Evolutionary conservation across 2,888 invertebrate species (phyloP).

Genomic region (Cartodere bifasciata): DNA sequence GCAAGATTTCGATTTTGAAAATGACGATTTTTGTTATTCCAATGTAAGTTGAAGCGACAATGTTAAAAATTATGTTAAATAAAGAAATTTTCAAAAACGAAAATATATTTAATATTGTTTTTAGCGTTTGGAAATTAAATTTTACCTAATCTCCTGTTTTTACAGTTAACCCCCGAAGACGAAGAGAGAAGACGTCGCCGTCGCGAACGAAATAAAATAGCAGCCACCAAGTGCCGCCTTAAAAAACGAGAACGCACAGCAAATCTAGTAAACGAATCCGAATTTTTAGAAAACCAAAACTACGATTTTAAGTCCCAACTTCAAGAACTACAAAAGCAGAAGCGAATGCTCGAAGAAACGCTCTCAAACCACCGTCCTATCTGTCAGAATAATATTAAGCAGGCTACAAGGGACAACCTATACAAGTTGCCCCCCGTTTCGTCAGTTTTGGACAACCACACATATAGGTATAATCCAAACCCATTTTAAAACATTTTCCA

Average conservation of each 20-base stretch:
- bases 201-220: slow-evolving; percentile 86
- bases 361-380: slow-evolving; percentile 59
- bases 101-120: too few species aligned
- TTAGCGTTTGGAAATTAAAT: background rate
- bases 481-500: slow-evolving; percentile 10
- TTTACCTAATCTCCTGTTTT: slow-evolving; percentile 19
- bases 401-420: slow-evolving; percentile 27
- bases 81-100: too few species aligned
- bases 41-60: too few species aligned
- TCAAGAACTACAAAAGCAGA: slow-evolving; percentile 67
- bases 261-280: slow-evolving; percentile 76
- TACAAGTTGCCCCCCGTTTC: slow-evolving; percentile 29
- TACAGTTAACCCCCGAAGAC: slow-evolving; percentile 78
- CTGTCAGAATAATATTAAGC: slow-evolving; percentile 42
- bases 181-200: slow-evolving; percentile 76
- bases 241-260: slow-evolving; percentile 85
- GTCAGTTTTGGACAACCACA: slow-evolving; percentile 27
- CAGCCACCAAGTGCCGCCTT: slow-evolving; percentile 87
- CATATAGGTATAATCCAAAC: slow-evolving; percentile 9
- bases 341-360: slow-evolving; percentile 67
- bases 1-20: too few species aligned
- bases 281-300: slow-evolving; percentile 73
- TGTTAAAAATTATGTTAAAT: too few species aligned
- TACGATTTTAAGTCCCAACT: slow-evolving; percentile 73
- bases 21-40: too few species aligned